Evolutionary conservation across 2,888 invertebrate genomes (phyloP), one percentile per base, ranked within the genome.

Genomic region (Archaeoteleia sp.): DNA sequence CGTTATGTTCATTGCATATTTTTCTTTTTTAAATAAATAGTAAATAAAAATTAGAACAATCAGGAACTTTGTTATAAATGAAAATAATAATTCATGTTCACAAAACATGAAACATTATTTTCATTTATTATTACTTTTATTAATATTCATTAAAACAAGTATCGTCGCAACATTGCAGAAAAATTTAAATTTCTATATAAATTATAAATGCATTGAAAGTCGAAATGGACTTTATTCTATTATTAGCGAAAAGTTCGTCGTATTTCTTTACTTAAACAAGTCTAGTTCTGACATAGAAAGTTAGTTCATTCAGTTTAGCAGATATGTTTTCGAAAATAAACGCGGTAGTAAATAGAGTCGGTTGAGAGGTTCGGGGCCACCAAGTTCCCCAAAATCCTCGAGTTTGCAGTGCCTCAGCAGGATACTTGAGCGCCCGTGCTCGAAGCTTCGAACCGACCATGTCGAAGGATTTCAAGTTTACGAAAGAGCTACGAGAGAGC

Each of bases 391-490:
- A 48, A 67, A 67, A 71, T 70, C 40, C 54, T 62, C 29, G 67
- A 70, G 65, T 67, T 69, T 71, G 65, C 63, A 55, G 62, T 61
- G 57, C 51, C 65, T 67, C 65, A 62, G 61, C 62, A 67, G 62
- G 48, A 51, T 51, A 43, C 54, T 66, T 15, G 51, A 65, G 55
- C 17, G 27, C 25, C 45, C 32, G 20, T 25, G 43, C 54, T 51
- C 43, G 37, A 61, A 45, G 46, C 54, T 53, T 48, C 39, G 23
- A 35, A 51, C 40, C 34, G 29, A 32, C 27, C 51, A 32, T 53
- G 58, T 65, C 61, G 69, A 55, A 71, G 57, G 67, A 67, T 71
- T 71, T 65, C 43, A 63, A 65, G 61, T 65, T 67, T 57, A 57
- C 29, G 30, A 42, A 61, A 70, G 65, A 67, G 58, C 40, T 49